These are phyloP conservation scores for Petrophora chlorosata DNA, from an alignment of 2,888 invertebrate species.

Conservation along the genomic window DNA sequence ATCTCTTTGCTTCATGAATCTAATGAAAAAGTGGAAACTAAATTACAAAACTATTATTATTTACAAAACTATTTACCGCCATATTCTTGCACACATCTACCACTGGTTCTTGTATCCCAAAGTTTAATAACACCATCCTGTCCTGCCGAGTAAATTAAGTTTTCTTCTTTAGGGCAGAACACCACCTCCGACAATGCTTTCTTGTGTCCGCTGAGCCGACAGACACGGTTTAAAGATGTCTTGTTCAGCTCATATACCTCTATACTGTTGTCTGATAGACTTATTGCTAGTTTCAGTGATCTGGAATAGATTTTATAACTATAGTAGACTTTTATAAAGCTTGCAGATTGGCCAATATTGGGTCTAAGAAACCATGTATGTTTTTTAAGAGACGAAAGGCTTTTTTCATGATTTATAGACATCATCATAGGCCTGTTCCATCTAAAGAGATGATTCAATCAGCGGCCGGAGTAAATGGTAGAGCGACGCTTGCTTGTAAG, in stretches of 20 bases:
- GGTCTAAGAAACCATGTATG: too few species aligned
- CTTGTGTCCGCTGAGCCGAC: constrained; percentile 71
- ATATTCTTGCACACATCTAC: constrained; percentile 63
- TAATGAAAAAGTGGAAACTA: too few species aligned
- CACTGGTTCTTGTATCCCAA: constrained; percentile 85
- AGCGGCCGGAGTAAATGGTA: too few species aligned
- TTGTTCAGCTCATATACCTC: constrained; percentile 68
- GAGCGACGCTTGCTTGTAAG: too few species aligned
- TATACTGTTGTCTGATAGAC: constrained; percentile 63
- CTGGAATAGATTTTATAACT: constrained; percentile 41
- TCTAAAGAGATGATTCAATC: too few species aligned
- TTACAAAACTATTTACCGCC: constrained; percentile 50
- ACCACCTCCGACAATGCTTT: constrained; percentile 82
- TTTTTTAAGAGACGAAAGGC: too few species aligned
- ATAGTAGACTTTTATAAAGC: too few species aligned
- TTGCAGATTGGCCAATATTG: too few species aligned
- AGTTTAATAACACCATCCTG: constrained; percentile 83
- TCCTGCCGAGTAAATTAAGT: constrained; percentile 84
- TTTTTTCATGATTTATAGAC: too few species aligned
- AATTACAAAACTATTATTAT: too few species aligned
- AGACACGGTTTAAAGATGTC: constrained; percentile 56
- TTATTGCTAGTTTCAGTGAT: constrained; percentile 63
- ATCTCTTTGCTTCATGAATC: too few species aligned
- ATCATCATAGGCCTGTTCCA: too few species aligned
- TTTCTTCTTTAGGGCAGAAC: constrained; percentile 82